phyloP scores from a whole-genome alignment of 2,888 invertebrate genomes.

The Coremacera marginata region DNA sequence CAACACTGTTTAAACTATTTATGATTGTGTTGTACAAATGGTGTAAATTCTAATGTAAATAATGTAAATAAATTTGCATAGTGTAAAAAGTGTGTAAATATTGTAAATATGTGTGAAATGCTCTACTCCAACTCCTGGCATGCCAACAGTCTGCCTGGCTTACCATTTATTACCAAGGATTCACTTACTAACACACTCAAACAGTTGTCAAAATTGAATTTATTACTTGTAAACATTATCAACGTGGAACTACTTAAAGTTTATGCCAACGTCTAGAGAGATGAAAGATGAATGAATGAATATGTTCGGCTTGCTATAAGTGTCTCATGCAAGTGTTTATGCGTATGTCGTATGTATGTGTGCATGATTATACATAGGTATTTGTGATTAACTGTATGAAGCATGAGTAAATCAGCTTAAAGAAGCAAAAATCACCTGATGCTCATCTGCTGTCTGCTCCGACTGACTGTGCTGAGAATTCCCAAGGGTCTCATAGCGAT shows the following conservation, averaged over 20 bases:
- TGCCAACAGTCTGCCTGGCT: background rate
- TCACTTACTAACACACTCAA: background rate
- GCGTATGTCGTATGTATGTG: background rate
- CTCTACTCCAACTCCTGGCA: background rate
- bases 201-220: slow-evolving; percentile 11
- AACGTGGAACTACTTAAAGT: background rate
- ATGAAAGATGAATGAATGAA: background rate
- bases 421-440: slow-evolving; percentile 13
- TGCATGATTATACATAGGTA: background rate
- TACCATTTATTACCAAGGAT: background rate
- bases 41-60: background rate
- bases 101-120: background rate
- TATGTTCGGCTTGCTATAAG: background rate
- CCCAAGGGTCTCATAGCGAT: slow-evolving; percentile 14
- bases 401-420: background rate
- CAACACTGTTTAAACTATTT: background rate
- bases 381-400: background rate
- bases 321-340: background rate
- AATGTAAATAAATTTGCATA: background rate
- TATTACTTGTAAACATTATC: background rate
- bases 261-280: background rate
- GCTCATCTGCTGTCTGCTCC: background rate
- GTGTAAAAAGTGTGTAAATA: slow-evolving; percentile 11
- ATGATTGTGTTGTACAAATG: background rate
- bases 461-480: background rate